A percentile compares a stretch with the other conserved stretches of the same genome.
Conservation (phyloP, 2,113 vertebrate genomes). For the Perca schrenkii region DNA sequence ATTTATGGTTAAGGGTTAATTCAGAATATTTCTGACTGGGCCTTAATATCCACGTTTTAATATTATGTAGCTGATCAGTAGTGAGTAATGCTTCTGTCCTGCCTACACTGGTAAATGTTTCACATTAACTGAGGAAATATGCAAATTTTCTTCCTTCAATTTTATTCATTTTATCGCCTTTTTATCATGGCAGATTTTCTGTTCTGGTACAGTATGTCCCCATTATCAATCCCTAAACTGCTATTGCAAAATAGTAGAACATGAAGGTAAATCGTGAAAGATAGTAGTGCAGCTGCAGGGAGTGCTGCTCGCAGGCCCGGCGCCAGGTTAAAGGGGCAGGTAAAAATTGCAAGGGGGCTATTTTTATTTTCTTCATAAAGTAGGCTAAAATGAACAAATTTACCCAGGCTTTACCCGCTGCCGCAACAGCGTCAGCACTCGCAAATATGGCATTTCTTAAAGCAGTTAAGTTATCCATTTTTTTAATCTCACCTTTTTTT, state of each 20-base stretch:
- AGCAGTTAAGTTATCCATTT: too few species aligned
- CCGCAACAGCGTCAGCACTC: too few species aligned
- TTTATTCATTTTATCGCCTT: neutral
- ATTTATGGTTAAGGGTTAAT: neutral
- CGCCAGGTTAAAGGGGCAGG: too few species aligned
- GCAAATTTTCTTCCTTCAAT: neutral
- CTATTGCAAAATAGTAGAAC: constrained; percentile 18
- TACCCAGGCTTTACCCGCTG: too few species aligned
- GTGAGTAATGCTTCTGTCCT: neutral
- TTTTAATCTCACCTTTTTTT: too few species aligned
- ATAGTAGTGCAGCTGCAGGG: constrained; percentile 40
- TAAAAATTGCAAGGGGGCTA: too few species aligned
- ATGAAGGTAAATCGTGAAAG: constrained; percentile 26
- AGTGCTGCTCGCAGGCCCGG: constrained; percentile 7
- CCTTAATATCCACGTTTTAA: neutral
- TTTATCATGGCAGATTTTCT: neutral
- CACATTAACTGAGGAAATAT: neutral
- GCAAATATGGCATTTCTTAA: too few species aligned
- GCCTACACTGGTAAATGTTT: neutral
- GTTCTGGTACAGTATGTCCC: neutral
- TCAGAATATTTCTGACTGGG: too few species aligned
- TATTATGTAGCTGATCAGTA: neutral
- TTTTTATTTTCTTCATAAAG: too few species aligned
- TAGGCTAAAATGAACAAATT: too few species aligned
- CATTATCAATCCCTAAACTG: neutral